phyloP scores from a whole-genome alignment of 2,888 invertebrate genomes.

The Pollenia amentaria region DNA sequence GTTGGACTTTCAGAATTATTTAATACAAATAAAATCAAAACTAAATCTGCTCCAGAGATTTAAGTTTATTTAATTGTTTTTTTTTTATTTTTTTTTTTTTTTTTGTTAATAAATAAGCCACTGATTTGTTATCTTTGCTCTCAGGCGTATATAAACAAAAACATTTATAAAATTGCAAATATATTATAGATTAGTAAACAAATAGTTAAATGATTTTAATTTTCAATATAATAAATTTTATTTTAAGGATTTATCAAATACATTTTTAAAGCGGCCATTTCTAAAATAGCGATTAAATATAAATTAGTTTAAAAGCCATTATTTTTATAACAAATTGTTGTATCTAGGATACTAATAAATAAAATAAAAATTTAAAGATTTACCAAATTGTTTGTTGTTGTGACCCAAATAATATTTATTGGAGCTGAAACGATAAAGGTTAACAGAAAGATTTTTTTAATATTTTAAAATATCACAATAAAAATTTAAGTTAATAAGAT shows the following conservation, averaged over 20 bases:
- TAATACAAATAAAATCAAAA: too few species aligned
- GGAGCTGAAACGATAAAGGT: slow-evolving; percentile 21
- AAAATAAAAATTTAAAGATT: background rate
- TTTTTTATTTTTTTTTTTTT: too few species aligned
- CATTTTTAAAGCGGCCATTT: background rate
- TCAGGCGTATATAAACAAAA: background rate
- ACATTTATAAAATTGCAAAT: background rate
- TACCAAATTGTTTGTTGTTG: slow-evolving; percentile 20
- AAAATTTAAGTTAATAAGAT: too few species aligned
- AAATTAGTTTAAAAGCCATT: background rate
- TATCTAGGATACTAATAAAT: background rate
- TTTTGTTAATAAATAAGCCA: background rate
- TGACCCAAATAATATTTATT: slow-evolving; percentile 7
- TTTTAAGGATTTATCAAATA: background rate
- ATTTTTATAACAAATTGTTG: background rate
- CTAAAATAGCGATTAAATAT: background rate
- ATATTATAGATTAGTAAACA: background rate
- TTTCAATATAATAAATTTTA: background rate
- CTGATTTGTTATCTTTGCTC: slow-evolving; percentile 31
- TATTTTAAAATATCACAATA: too few species aligned
- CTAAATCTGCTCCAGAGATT: slow-evolving; percentile 1
- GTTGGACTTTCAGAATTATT: too few species aligned
- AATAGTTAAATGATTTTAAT: too few species aligned
- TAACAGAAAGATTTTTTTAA: too few species aligned
- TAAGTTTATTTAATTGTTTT: background rate